A percentile compares a stretch with the other conserved stretches of the same genome.
Evolutionary conservation across 1,140 invertebrate species (phyloP).

Genomic region (Phocides pigmalion): DNA sequence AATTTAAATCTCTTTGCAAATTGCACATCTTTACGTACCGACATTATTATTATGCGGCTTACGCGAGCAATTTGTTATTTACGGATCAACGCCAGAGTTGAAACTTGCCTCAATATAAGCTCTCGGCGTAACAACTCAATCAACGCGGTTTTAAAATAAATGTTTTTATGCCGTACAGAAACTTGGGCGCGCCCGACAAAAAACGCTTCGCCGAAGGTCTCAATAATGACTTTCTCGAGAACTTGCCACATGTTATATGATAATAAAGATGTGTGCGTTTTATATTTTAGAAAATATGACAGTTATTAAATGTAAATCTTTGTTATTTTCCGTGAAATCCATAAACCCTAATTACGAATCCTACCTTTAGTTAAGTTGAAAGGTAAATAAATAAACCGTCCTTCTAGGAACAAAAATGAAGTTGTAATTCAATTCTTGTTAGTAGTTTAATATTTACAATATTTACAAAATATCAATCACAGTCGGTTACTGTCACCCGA

Average conservation of each 20-base stretch:
- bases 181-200: conserved; percentile 62
- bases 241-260: conserved; percentile 57
- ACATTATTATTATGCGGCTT: conserved; percentile 7
- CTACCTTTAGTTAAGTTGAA: too few species aligned
- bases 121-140: conserved; percentile 78
- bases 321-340: neutral
- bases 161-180: conserved; percentile 68
- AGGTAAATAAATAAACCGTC: too few species aligned
- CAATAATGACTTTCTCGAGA: conserved; percentile 79
- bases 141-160: conserved; percentile 80
- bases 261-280: neutral
- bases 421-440: conserved; percentile 6
- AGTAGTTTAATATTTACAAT: conserved; percentile 38
- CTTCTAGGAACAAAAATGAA: neutral
- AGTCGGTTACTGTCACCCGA: conserved; percentile 39
- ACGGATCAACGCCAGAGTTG: conserved; percentile 58
- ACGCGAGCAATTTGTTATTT: conserved; percentile 49
- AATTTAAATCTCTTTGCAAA: neutral
- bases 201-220: conserved; percentile 68
- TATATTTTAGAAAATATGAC: conserved; percentile 4
- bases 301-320: neutral
- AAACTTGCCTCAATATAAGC: conserved; percentile 60
- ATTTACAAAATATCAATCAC: conserved; percentile 42
- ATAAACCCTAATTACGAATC: too few species aligned
- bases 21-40: neutral